Evolutionary conservation across 2,888 invertebrate species (phyloP).

Genomic region (Sthenelais limicola): DNA sequence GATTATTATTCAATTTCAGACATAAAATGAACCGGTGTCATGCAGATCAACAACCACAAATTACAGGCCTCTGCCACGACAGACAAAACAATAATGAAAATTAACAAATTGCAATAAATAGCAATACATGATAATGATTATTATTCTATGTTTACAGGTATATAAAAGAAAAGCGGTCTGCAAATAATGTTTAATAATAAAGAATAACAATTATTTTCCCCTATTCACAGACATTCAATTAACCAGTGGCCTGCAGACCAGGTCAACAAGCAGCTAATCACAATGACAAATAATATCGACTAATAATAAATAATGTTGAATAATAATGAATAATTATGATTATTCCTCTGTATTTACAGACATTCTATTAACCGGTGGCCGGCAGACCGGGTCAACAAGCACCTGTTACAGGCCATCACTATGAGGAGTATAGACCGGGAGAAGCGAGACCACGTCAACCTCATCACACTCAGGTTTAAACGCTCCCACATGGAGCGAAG

Average conservation of each 20-base stretch:
- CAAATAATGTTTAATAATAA: no score
- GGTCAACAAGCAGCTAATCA: neutral
- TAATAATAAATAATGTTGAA: neutral
- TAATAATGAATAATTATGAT: neutral
- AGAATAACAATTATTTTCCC: neutral
- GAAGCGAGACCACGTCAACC: conserved; percentile 89
- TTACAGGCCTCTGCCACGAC: no score
- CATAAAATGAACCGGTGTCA: no score
- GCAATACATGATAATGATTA: no score
- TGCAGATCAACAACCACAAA: no score
- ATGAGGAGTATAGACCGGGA: conserved; percentile 91
- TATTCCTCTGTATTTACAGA: neutral
- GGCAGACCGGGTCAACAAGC: conserved; percentile 92
- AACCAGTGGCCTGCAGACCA: conserved; percentile 2
- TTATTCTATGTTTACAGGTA: no score
- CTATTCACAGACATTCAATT: neutral
- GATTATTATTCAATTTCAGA: no score
- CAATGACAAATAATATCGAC: neutral
- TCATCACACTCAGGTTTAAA: conserved; percentile 88
- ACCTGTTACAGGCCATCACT: conserved; percentile 91
- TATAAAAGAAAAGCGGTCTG: no score
- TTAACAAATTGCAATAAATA: no score
- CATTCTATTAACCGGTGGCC: conserved; percentile 33
- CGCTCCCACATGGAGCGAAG: conserved; percentile 87
- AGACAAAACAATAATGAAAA: no score